Percentiles rank a stretch among this genome's conserved stretches.
Conservation (phyloP, 2,113 vertebrate species). For the Herpailurus yagouaroundi region DNA sequence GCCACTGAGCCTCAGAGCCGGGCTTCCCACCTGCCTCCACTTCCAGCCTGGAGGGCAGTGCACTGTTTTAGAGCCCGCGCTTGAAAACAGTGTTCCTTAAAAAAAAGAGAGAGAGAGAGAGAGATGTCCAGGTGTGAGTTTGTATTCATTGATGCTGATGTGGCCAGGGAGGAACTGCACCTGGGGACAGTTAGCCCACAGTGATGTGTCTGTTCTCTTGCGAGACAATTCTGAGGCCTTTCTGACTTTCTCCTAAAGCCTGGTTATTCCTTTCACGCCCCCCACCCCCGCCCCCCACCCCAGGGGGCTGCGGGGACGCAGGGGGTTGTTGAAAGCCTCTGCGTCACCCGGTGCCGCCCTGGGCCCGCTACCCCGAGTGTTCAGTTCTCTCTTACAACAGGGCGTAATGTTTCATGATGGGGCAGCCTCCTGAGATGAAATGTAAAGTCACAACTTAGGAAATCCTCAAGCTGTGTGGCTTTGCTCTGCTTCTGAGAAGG, state of each 20-base stretch:
- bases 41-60: not conserved
- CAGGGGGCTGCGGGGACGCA: not conserved
- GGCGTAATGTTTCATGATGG: not conserved
- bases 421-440: not conserved
- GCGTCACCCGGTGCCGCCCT: not conserved
- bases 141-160: too few species aligned
- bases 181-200: not conserved
- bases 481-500: too few species aligned
- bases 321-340: not conserved
- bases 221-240: not conserved
- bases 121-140: not conserved
- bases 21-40: not conserved
- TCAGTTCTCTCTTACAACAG: not conserved
- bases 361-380: too few species aligned
- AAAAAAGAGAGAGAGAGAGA: not conserved
- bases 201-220: not conserved
- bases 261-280: not conserved
- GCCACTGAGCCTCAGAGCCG: not conserved
- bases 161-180: not conserved
- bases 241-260: not conserved
- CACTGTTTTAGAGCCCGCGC: accelerated
- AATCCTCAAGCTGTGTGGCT: accelerated
- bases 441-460: not conserved
- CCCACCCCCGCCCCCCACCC: not conserved
- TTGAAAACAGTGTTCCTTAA: not conserved